Evolutionary conservation across 2,888 invertebrate species (phyloP).

Genomic region (Parnassius glacialis): DNA sequence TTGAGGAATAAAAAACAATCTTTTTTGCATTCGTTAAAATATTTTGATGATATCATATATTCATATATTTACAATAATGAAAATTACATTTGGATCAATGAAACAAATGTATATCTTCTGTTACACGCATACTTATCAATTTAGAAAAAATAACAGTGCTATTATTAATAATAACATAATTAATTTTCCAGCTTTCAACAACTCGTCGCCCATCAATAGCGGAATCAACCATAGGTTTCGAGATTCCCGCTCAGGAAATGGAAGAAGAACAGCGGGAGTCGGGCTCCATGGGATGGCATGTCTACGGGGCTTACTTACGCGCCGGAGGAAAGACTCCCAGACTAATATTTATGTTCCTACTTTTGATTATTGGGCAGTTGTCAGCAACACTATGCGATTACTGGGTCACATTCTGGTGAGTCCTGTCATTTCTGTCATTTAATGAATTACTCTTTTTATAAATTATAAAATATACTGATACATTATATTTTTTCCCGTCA

Average conservation of each 20-base stretch:
- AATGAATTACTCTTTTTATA: too few species aligned
- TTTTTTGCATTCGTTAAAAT: too few species aligned
- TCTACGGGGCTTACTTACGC: conserved; percentile 83
- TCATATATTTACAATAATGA: too few species aligned
- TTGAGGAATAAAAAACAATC: too few species aligned
- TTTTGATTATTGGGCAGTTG: conserved; percentile 83
- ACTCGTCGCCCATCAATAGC: conserved; percentile 71
- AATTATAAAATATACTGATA: too few species aligned
- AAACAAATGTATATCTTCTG: too few species aligned
- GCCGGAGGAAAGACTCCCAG: conserved; percentile 80
- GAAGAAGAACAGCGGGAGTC: conserved; percentile 82
- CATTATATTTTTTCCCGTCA: too few species aligned
- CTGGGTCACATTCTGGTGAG: conserved; percentile 88
- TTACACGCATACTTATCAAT: too few species aligned
- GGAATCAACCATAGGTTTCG: conserved; percentile 65
- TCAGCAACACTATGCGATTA: conserved; percentile 87
- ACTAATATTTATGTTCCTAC: conserved; percentile 72
- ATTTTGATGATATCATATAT: too few species aligned
- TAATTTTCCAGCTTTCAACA: conserved; percentile 56
- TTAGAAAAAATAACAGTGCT: too few species aligned
- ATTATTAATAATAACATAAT: too few species aligned
- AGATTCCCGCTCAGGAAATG: conserved; percentile 75
- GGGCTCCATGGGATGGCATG: conserved; percentile 83
- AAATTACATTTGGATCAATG: too few species aligned
- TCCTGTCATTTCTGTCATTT: not conserved